Base-by-base conservation (phyloP, 2,113 vertebrate genomes). In the Coptodon rendalli region DNA sequence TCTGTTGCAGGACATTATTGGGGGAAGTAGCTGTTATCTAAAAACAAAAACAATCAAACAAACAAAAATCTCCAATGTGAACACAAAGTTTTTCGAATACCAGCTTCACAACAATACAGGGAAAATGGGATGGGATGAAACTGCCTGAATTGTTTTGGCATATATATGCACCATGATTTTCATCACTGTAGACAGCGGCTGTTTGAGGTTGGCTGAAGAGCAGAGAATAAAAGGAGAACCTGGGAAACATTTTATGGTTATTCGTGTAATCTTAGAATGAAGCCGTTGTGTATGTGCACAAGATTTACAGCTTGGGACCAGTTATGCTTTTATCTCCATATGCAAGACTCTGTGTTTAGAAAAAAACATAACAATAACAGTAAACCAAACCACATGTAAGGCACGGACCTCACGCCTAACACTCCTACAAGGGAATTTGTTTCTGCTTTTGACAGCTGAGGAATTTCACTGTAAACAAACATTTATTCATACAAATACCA, bases 361-460 rank as follows among this genome's bases (percentile, higher is more conserved):
- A 63, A 84, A 79, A 95, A 89, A 92, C 91, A 90, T 91, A 89
- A 71, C 38, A 71, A 71, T 27, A 71, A 94, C 78, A 57, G 22
- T 78, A 63, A 88, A 63, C 63, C 80, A 80, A 85, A 86, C 56
- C 82, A 85, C 68, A 82, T 73, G 80, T 78, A 80, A 85, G 53
- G 94, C 88, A 86, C 80, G 85, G 90, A 94, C 91, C 87, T 94
- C 89, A 92, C 84, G 92, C 85, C 90, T 90, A 93, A 93, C 95
- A 94, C 93, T 96, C 94, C 94, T 95, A 92, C 92, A 86, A 93
- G 94, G 89, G 93, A 95, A 96, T 95, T 94, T 93, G 93, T 95
- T 89, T 87, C 81, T 29, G 93, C 87, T 79, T 93, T 94, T 95
- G 91, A 94, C 93, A 93, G 88, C 61, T 29, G 81, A 92, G 90